phyloP scores from a whole-genome alignment of 2,888 invertebrate species.

The Alviniconcha strummeri region DNA sequence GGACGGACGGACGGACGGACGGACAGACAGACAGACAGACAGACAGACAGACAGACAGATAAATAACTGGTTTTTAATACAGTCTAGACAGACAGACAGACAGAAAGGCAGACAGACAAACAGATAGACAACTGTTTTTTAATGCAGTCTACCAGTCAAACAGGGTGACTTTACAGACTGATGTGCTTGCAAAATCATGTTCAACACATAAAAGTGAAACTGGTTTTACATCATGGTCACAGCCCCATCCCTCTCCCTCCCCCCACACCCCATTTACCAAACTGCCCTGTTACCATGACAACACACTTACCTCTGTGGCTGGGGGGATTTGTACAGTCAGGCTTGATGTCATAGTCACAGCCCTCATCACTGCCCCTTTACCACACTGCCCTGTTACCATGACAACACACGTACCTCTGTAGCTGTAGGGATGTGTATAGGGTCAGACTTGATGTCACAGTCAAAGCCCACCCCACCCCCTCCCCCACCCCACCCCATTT shows the following conservation, averaged over 20 bases:
- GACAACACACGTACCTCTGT: constrained; percentile 12
- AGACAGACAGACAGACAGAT: not conserved
- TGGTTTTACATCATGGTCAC: constrained; percentile 25
- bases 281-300: too few species aligned
- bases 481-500: too few species aligned
- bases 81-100: not conserved
- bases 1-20: not conserved
- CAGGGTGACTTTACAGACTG: too few species aligned
- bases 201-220: not conserved
- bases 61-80: not conserved
- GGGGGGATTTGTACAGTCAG: constrained; percentile 29
- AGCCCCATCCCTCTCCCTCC: not conserved
- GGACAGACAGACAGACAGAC: not conserved
- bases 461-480: not conserved
- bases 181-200: not conserved
- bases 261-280: too few species aligned
- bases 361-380: not conserved
- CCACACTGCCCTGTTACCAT: too few species aligned
- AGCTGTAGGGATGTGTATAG: constrained; percentile 18
- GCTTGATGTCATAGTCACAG: constrained; percentile 27
- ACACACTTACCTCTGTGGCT: constrained; percentile 14
- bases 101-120: too few species aligned
- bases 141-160: too few species aligned
- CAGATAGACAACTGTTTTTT: too few species aligned
- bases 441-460: constrained; percentile 24